Evolutionary conservation across 2,888 invertebrate species (phyloP), one percentile per base, ranked within the genome.

Genomic region (Thymelicus acteon): DNA sequence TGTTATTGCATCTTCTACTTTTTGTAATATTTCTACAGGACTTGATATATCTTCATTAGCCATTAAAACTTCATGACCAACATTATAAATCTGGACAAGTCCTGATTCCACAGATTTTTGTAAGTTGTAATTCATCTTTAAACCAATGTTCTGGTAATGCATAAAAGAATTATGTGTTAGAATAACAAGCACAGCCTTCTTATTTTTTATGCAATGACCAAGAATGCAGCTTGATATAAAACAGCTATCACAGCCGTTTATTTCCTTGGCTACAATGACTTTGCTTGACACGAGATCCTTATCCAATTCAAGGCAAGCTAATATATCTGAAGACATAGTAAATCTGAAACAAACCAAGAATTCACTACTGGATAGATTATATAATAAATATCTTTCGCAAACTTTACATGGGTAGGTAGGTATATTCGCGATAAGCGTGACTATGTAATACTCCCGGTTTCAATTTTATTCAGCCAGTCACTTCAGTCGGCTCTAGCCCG

Each of bases 91-190:
- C 61, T 82, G 72, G 60, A 93, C 75, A 12, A 87, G 78, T 37
- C 90, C 91, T 60, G 80, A 80, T 10, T 94, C 87, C 73, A 94
- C 79, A 73, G 87, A 80, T 77, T 86, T 93, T 69, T 94, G 93
- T 47, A 97, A 87, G 83, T 96, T 96, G 80, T 96, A 96, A 64
- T 96, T 97, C 80, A 97, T 92, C 79, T 96, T 96, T 80, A 96
- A 95, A 13, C 96, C 96, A 48, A 97, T 95, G 87, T 95, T 96
- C 72, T 96, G 95, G 80, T 96, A 97, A 82, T 97, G 97, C 67
- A 95, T 94, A 62, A 96, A 90, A 2, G 96, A 95, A 79, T 97
- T 96, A 82, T 97, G 97, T 73, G 96, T 92, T 64, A 95, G 95
- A 63, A 97, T 90, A 62, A 97, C 87, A 77, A 96, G 91, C 7